These are phyloP conservation scores for Plagodis dolabraria DNA, from an alignment of 2,888 invertebrate species.

Conservation along the genomic window DNA sequence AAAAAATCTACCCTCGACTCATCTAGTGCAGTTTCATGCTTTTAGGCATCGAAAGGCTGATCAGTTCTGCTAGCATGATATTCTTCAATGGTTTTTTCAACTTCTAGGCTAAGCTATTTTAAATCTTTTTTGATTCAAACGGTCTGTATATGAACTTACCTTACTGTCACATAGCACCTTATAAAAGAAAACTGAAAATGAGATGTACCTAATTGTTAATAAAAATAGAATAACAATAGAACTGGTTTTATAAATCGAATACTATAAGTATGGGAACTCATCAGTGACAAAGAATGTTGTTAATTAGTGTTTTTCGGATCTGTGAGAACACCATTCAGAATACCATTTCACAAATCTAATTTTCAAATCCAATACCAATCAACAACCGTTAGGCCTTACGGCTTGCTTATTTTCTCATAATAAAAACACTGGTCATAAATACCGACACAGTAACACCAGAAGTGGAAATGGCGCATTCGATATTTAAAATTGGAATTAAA, in stretches of 20 bases:
- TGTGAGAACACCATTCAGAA: constrained; percentile 33
- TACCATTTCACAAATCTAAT: constrained; percentile 27
- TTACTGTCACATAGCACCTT: too few relatives aligned
- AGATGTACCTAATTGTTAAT: too few relatives aligned
- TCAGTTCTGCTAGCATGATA: too few relatives aligned
- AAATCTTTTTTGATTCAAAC: too few relatives aligned
- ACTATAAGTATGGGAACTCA: constrained; percentile 27
- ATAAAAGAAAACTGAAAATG: too few relatives aligned
- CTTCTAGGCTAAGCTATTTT: too few relatives aligned
- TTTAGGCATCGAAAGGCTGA: too few relatives aligned
- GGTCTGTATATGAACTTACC: too few relatives aligned
- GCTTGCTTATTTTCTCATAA: constrained; percentile 28
- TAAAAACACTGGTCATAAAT: constrained; percentile 43
- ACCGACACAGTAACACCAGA: constrained; percentile 69
- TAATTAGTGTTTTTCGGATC: constrained; percentile 31
- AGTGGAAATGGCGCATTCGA: constrained; percentile 70
- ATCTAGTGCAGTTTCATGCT: too few relatives aligned
- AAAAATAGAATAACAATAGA: too few relatives aligned
- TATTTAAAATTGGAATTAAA: constrained; percentile 76
- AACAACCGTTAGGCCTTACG: constrained; percentile 33
- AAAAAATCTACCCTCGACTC: too few relatives aligned
- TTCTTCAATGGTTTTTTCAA: too few relatives aligned
- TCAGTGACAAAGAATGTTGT: constrained; percentile 33
- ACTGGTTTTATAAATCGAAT: background rate
- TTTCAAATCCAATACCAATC: constrained; percentile 32